Percentiles rank a stretch among this genome's conserved stretches.
These are phyloP conservation scores for Microcebus ravelobensis DNA, from an alignment of 2,113 vertebrate species.

Conservation along the genomic window DNA sequence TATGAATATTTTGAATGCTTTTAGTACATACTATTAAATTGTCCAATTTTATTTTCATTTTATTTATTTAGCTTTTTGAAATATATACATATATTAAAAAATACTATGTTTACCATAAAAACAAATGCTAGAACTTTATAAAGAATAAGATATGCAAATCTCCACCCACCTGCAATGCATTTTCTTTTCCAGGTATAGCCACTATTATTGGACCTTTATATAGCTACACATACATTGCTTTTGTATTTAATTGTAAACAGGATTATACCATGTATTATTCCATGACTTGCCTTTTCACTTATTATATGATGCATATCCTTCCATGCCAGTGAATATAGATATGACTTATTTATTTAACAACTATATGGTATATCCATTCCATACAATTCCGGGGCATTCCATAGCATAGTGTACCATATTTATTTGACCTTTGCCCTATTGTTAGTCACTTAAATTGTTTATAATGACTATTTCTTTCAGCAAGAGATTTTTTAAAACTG, in stretches of 20 bases:
- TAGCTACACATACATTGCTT: background rate
- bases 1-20: background rate
- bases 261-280: background rate
- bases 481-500: background rate
- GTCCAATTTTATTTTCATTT: background rate
- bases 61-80: background rate
- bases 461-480: background rate
- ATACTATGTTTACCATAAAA: background rate
- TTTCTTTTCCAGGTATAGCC: background rate
- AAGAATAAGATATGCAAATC: background rate
- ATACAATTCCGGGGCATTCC: background rate
- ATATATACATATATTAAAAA: background rate
- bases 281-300: background rate
- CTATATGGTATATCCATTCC: background rate
- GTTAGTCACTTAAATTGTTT: background rate
- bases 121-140: background rate
- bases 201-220: background rate
- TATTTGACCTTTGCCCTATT: background rate
- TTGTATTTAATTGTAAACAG: conserved; percentile 2
- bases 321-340: background rate
- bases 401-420: background rate
- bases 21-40: background rate
- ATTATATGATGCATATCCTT: background rate
- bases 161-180: background rate
- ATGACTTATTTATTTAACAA: background rate